Evolutionary conservation across 2,113 vertebrate species (phyloP).

Genomic region (Coryphaenoides rupestris): DNA sequence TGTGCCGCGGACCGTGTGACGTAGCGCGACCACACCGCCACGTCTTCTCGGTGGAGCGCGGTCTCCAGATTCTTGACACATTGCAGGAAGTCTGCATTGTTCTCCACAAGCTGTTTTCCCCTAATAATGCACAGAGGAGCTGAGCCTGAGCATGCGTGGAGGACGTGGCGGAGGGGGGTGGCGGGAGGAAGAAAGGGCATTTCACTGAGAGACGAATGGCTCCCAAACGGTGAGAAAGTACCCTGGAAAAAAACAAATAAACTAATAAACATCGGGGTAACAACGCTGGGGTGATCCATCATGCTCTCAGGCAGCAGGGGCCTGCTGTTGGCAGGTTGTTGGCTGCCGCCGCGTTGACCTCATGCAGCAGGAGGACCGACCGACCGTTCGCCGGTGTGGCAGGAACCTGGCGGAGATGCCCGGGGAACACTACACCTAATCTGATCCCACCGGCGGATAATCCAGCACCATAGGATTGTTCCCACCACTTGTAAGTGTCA

Average conservation of each 20-base stretch:
- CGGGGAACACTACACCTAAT: slow-evolving; percentile 57
- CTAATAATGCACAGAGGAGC: slow-evolving; percentile 38
- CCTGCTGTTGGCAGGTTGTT: slow-evolving; percentile 48
- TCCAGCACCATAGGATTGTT: slow-evolving; percentile 22
- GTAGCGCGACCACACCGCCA: slow-evolving; percentile 30
- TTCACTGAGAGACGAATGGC: slow-evolving; percentile 41
- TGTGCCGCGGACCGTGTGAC: slow-evolving; percentile 21
- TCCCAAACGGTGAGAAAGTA: slow-evolving; percentile 52
- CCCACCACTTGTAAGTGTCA: slow-evolving; percentile 28
- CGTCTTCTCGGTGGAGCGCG: slow-evolving; percentile 49
- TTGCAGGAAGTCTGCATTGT: slow-evolving; percentile 68
- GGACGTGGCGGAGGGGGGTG: neutral
- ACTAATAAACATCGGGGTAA: slow-evolving; percentile 52
- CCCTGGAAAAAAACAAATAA: slow-evolving; percentile 39
- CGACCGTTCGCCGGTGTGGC: slow-evolving; percentile 11
- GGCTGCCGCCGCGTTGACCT: slow-evolving; percentile 36
- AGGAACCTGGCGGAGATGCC: slow-evolving; percentile 43
- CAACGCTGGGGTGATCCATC: slow-evolving; percentile 54
- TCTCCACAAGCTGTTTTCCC: slow-evolving; percentile 63
- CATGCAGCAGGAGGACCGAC: slow-evolving; percentile 43
- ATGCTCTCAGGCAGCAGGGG: slow-evolving; percentile 10
- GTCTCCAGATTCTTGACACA: slow-evolving; percentile 24
- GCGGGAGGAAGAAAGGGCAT: neutral
- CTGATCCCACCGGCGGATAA: slow-evolving; percentile 47
- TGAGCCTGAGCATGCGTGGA: slow-evolving; percentile 2